Evolutionary conservation across 2,888 invertebrate genomes (phyloP), one percentile per base, ranked within the genome.

Genomic region (Euproctis similis): DNA sequence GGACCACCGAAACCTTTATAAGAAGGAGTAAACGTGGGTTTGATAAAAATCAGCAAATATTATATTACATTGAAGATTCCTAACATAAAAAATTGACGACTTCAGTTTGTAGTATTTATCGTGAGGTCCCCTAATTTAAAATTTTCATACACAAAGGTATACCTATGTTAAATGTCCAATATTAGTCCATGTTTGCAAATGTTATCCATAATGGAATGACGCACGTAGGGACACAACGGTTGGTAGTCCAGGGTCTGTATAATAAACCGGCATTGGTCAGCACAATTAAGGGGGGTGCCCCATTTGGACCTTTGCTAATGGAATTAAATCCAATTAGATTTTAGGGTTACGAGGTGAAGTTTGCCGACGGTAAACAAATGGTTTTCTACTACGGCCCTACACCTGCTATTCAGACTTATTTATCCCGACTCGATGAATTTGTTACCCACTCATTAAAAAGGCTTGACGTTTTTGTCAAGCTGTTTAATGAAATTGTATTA

Each of bases 321-420:
- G 81, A 81, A 82, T 81, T 80, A 77, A 80, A 82, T 80, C 80
- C 82, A 82, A 82, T 82, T 84, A 82, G 77, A 80, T 78, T 80
- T 80, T 73, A 80, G 75, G 75, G 80, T 77, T 77, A 80, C 76
- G 75, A 76, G 77, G 78, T 77, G 78, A 75, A 77, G 71, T 78
- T 78, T 75, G 68, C 71, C 67, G 63, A 63, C 71, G 65, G 75
- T 71, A 74, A 75, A 78, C 78, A 81, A 82, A 78, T 80, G 69
- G 71, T 59, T 63, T 63, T 67, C 66, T 64, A 72, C 67, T 72
- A 70, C 59, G 65, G 65, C 57, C n/a, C 59, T 65, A 63, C 70
- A 72, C 68, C 78, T 76, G 75, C 62, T 65, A 64, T 63, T 58
- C 58, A 53, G 58, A 60, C 64, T 64, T 14, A 58, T 69, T 68